Percentiles rank a stretch among this genome's conserved stretches.
Evolutionary conservation across 2,888 invertebrate genomes (phyloP).

Genomic region (Conus canariensis): DNA sequence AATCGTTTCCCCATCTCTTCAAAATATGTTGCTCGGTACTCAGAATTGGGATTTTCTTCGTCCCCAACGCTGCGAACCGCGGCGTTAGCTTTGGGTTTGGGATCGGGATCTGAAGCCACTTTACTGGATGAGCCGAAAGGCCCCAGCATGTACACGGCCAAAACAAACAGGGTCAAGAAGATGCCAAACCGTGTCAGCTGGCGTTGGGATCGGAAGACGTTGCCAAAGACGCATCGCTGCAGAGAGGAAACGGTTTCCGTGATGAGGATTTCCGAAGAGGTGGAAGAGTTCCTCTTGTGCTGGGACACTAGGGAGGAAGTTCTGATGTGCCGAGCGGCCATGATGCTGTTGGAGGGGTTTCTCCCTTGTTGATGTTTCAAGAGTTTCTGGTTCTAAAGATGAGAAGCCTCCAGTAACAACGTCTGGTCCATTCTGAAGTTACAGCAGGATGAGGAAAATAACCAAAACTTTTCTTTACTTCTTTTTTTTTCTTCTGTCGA

Average conservation of each 20-base stretch:
- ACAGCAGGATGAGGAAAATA: too few relatives aligned
- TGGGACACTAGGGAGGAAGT: not conserved
- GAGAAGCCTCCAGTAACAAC: not conserved
- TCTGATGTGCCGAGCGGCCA: not conserved
- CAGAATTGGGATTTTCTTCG: not conserved
- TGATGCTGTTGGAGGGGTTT: not conserved
- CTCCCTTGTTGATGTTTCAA: not conserved
- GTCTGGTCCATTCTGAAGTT: too few relatives aligned
- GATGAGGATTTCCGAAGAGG: conserved; percentile 1
- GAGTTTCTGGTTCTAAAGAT: not conserved
- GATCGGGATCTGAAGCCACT: not conserved
- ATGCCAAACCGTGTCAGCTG: conserved; percentile 9
- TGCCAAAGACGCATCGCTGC: conserved; percentile 23
- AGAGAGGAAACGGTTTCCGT: conserved; percentile 22
- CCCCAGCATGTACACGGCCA: not conserved
- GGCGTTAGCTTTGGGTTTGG: not conserved
- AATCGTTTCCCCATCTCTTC: conserved; percentile 27
- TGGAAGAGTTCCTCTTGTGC: not conserved
- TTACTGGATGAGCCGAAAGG: not conserved
- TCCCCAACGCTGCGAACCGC: not conserved
- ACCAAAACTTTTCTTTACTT: not conserved
- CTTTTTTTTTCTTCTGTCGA: too few relatives aligned
- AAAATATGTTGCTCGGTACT: conserved; percentile 18
- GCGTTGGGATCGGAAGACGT: conserved; percentile 29
- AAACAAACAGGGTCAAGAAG: not conserved